Evolutionary conservation across 2,113 vertebrate species (phyloP), one percentile per base, ranked within the genome.

Genomic region (Zosterops pallidus): DNA sequence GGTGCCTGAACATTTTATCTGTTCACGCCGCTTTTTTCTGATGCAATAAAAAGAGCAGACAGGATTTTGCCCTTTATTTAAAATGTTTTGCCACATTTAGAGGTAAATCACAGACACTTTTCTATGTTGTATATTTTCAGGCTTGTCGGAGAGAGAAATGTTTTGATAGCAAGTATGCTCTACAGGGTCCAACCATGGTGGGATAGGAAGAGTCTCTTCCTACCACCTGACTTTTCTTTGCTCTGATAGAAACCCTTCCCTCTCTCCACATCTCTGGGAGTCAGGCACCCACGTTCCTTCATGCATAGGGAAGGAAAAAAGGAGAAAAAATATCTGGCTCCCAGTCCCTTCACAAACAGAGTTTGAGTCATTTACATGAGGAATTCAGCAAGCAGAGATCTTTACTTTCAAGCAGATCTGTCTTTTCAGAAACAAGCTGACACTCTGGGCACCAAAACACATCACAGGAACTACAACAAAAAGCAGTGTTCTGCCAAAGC

Each of bases 1-100:
- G 90, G 79, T 88, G 79, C 52, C 93, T 84, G 91, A 95, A 39
- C 80, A 71, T 86, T 94, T 95, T 79, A 82, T 84, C 83, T 76
- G 37, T 69, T 88, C 76, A 25, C 0, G 2, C 29, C 47, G 55
- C 12, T 17, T 89, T 96, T 76, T 94, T 55, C 85, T 78, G 84
- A 75, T 20, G 76, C 44, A 77, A 50, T 93, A 93, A 96, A 89
- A 92, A 42, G 39, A 93, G 12, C 29, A 9, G 72, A 81, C 17
- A 63, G 50, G 52, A 84, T 93, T 83, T 83, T 93, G 72, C 52
- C 87, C 72, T 95, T 85, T 91, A 63, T 89, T 89, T 94, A 83
- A 95, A 94, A 53, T 46, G 35, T 76, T 95, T 94, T 90, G 70
- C 63, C 50, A 68, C 28, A 33, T 60, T 85, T 87, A 91, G 41